phyloP scores from a whole-genome alignment of 1,140 invertebrate genomes.

The Bombus haemorrhoidalis region DNA sequence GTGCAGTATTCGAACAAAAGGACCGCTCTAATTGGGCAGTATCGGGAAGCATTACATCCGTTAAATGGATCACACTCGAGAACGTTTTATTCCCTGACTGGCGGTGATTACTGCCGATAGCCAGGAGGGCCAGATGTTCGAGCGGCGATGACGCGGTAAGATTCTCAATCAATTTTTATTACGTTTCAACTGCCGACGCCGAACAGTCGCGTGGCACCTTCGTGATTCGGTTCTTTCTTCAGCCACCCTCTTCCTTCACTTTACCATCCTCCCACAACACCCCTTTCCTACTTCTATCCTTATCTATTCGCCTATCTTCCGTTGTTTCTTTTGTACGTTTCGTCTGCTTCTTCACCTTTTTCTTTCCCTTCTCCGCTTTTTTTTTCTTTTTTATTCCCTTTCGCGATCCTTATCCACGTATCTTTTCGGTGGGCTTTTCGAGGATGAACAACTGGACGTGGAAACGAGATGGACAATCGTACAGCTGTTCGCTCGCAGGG shows the following conservation, averaged over 20 bases:
- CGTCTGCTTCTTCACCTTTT: neutral
- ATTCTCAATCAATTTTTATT: constrained; percentile 71
- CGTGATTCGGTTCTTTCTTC: constrained; percentile 51
- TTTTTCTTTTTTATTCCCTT: constrained; percentile 35
- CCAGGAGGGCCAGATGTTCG: constrained; percentile 74
- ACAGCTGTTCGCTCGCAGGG: constrained; percentile 76
- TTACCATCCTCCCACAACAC: constrained; percentile 31
- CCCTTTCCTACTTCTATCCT: constrained; percentile 48
- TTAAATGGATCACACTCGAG: constrained; percentile 64
- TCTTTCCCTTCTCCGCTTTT: neutral
- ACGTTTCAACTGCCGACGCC: constrained; percentile 57
- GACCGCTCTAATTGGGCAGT: constrained; percentile 55
- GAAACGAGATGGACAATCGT: constrained; percentile 74
- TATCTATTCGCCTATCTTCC: constrained; percentile 59
- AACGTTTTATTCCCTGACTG: constrained; percentile 65
- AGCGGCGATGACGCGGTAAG: constrained; percentile 59
- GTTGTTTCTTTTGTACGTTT: constrained; percentile 8
- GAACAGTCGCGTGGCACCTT: constrained; percentile 66
- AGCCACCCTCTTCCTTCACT: constrained; percentile 14
- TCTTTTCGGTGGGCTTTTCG: constrained; percentile 62
- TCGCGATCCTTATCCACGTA: constrained; percentile 66
- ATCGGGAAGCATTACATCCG: constrained; percentile 63
- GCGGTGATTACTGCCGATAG: constrained; percentile 71
- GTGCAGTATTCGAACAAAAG: constrained; percentile 8
- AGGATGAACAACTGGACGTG: constrained; percentile 66